Evolutionary conservation across 2,113 vertebrate genomes (phyloP).

Genomic region (Tricholaema leucomelas): DNA sequence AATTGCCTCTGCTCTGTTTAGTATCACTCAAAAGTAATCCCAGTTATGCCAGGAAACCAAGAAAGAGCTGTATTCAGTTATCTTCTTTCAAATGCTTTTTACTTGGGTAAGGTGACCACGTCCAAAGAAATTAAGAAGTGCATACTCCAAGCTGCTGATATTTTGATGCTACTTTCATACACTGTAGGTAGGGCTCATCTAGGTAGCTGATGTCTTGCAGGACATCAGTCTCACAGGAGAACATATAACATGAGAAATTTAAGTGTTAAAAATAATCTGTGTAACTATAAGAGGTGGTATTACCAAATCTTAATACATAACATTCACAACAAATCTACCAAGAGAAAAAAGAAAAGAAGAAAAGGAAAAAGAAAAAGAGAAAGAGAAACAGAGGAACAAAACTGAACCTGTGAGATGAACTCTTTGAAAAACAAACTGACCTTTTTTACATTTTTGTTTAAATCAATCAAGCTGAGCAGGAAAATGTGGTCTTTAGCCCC

Average conservation of each 20-base stretch:
- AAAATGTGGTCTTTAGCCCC: constrained; percentile 93
- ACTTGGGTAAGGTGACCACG: not conserved
- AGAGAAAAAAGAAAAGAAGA: not conserved
- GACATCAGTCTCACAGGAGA: not conserved
- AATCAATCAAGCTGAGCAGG: constrained; percentile 87
- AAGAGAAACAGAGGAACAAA: not conserved
- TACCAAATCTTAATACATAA: not conserved
- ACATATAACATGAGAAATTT: not conserved
- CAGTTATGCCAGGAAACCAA: not conserved
- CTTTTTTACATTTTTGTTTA: constrained; percentile 89
- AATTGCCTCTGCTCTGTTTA: not conserved
- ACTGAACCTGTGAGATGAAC: not conserved
- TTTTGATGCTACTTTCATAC: not conserved
- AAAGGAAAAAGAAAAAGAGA: not conserved
- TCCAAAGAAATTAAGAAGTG: not conserved
- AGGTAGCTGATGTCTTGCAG: not conserved
- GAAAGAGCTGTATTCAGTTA: not conserved
- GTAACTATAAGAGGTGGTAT: not conserved
- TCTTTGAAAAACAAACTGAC: constrained; percentile 72
- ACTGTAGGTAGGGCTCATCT: not conserved
- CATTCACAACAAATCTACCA: not conserved
- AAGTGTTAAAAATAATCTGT: not conserved
- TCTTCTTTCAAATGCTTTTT: not conserved
- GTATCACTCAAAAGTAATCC: not conserved
- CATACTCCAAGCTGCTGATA: not conserved